Evolutionary conservation across 2,113 vertebrate species (phyloP).

Genomic region (Aptenodytes patagonicus): DNA sequence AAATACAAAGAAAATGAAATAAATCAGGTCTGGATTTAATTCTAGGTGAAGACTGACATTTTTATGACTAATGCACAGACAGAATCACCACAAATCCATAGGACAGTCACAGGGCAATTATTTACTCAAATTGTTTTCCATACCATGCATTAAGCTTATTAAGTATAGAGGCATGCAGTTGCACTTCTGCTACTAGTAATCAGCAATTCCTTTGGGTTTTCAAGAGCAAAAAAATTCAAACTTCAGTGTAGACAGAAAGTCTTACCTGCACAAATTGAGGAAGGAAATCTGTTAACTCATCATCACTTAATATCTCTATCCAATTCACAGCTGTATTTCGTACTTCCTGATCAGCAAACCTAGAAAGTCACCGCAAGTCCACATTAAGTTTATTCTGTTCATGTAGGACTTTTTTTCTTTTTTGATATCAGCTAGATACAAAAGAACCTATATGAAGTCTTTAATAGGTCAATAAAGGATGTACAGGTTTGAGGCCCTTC

Average conservation of each 20-base stretch:
- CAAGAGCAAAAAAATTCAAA: not conserved
- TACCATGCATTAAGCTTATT: not conserved
- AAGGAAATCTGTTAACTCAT: constrained; percentile 91
- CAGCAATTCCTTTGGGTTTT: not conserved
- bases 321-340: constrained; percentile 86
- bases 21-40: not conserved
- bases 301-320: constrained; percentile 90
- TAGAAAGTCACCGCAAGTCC: constrained; percentile 56
- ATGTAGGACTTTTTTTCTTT: not conserved
- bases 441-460: not conserved
- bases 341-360: constrained; percentile 94
- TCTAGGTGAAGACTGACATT: not conserved
- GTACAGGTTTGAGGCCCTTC: not conserved
- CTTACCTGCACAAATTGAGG: constrained; percentile 95
- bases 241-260: not conserved
- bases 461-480: not conserved
- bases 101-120: not conserved
- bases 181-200: not conserved
- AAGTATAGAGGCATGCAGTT: not conserved
- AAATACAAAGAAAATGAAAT: constrained; percentile 8
- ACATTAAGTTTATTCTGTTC: not conserved
- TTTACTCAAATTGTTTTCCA: not conserved
- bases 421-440: not conserved
- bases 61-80: not conserved
- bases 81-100: not conserved